These are phyloP conservation scores for Geococcyx californianus DNA, from an alignment of 2,113 vertebrate genomes.

Conservation along the genomic window DNA sequence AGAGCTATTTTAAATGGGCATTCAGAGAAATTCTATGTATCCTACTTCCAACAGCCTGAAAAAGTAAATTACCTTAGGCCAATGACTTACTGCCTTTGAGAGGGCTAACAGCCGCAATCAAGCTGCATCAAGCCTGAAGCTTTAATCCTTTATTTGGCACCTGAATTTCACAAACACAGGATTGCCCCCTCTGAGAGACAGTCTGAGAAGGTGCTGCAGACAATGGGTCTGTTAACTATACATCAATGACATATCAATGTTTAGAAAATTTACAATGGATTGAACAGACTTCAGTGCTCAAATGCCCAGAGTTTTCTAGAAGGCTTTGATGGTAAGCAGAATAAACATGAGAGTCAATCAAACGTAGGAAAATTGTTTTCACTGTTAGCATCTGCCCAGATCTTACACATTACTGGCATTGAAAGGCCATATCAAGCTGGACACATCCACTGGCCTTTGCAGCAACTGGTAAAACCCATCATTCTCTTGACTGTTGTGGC, in stretches of 20 bases:
- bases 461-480: neutral
- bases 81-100: constrained; percentile 16
- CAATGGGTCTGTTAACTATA: neutral
- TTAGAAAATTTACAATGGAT: neutral
- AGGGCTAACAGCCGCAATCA: neutral
- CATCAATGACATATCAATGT: neutral
- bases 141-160: constrained; percentile 14
- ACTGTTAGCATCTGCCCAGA: neutral
- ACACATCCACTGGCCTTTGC: neutral
- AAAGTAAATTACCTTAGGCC: constrained; percentile 27
- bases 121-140: neutral
- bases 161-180: constrained; percentile 5
- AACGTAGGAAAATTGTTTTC: neutral
- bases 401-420: neutral
- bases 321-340: neutral
- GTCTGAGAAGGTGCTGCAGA: neutral
- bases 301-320: neutral
- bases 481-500: neutral
- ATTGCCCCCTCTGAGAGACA: neutral
- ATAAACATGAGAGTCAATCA: neutral
- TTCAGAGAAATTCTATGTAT: constrained; percentile 12
- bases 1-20: constrained; percentile 2
- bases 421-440: neutral
- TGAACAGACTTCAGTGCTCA: neutral
- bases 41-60: neutral